Conservation (phyloP, 1,140 invertebrate species). For the Bombyx mandarina region DNA sequence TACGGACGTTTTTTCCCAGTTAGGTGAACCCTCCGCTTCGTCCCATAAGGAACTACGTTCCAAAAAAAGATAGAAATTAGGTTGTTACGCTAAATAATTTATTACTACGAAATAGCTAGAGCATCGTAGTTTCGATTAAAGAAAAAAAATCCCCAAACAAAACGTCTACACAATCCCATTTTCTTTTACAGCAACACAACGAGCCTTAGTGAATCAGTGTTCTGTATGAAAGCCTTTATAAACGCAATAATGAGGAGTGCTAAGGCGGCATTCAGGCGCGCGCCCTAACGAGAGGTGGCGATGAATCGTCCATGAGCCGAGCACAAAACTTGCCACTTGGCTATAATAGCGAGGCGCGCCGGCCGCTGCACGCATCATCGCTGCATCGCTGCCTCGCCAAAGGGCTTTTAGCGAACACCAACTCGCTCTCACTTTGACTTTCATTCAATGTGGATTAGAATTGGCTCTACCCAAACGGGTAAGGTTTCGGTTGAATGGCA, state of each 20-base stretch:
- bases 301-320: slow-evolving; percentile 63
- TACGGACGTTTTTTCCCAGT: too few relatives aligned
- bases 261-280: slow-evolving; percentile 61
- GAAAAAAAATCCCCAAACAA: slow-evolving; percentile 45
- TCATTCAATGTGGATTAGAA: slow-evolving; percentile 39
- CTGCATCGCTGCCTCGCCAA: slow-evolving; percentile 34
- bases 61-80: slow-evolving; percentile 16
- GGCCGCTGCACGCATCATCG: slow-evolving; percentile 19
- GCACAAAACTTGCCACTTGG: slow-evolving; percentile 63
- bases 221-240: slow-evolving; percentile 65
- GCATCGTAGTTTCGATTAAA: slow-evolving; percentile 20
- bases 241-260: slow-evolving; percentile 68
- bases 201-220: slow-evolving; percentile 61
- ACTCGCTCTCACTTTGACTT: slow-evolving; percentile 58
- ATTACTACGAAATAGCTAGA: slow-evolving; percentile 25
- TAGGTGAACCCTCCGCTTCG: too few relatives aligned
- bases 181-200: slow-evolving; percentile 60
- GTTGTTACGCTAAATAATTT: slow-evolving; percentile 22
- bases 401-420: slow-evolving; percentile 54
- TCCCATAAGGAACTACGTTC: too few relatives aligned
- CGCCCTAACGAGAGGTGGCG: slow-evolving; percentile 53
- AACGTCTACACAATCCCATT: slow-evolving; percentile 66
- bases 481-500: slow-evolving; percentile 45
- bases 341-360: slow-evolving; percentile 35
- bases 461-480: slow-evolving; percentile 41